Evolutionary conservation across 2,113 vertebrate genomes (phyloP).

Genomic region (Sylvietta virens): DNA sequence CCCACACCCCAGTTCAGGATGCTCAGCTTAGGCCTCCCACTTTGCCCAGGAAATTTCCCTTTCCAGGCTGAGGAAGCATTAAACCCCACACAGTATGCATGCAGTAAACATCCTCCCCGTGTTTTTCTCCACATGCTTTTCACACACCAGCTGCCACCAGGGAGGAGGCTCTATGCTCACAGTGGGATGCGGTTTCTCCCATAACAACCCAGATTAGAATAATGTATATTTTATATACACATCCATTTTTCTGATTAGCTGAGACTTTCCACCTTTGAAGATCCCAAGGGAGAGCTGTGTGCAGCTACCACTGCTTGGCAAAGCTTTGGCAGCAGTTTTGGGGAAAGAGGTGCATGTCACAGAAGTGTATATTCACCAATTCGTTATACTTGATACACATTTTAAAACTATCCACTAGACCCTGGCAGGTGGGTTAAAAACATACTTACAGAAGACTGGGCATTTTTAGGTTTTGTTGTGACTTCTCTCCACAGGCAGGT

Average conservation of each 20-base stretch:
- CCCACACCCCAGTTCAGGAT: too few relatives aligned
- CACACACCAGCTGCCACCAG: not conserved
- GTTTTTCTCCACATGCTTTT: not conserved
- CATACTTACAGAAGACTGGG: not conserved
- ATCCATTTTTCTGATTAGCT: not conserved
- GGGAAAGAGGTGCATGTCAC: not conserved
- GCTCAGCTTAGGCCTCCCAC: not conserved
- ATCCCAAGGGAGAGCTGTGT: not conserved
- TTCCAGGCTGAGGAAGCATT: not conserved
- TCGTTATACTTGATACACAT: not conserved
- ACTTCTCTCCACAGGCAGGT: not conserved
- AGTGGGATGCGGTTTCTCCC: not conserved
- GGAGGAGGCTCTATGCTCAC: rapidly evolving
- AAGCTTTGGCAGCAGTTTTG: not conserved
- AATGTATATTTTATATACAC: not conserved
- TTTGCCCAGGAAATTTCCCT: not conserved
- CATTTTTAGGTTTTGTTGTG: not conserved
- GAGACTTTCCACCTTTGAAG: not conserved
- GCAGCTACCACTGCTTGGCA: not conserved
- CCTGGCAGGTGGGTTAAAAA: not conserved
- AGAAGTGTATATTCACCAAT: not conserved
- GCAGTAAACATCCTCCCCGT: not conserved
- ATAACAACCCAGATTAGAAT: not conserved
- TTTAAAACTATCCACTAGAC: not conserved
- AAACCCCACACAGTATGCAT: not conserved